Conservation (phyloP, 2,888 invertebrate genomes). For the Phorcus lineatus region DNA sequence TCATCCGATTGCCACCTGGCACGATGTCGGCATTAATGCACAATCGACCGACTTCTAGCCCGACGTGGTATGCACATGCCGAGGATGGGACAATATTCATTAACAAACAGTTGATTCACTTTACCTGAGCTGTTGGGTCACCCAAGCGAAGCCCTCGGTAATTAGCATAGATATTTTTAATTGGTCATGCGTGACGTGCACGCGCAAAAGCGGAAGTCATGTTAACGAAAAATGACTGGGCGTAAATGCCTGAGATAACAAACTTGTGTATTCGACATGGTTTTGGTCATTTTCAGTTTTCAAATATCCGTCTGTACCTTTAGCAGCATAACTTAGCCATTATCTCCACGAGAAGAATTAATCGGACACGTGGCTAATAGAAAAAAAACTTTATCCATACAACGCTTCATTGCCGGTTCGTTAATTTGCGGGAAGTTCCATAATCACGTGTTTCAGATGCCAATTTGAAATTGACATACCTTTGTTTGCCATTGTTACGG, state of each 20-base stretch:
- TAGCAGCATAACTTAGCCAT: not conserved
- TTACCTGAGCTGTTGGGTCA: not conserved
- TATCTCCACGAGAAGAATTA: not conserved
- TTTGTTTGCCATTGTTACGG: not conserved
- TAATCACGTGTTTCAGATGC: conserved; percentile 8
- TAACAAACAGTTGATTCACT: not conserved
- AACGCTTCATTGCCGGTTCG: not conserved
- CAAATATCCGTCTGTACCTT: not conserved
- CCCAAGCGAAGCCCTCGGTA: not conserved
- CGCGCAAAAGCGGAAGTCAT: conserved; percentile 2
- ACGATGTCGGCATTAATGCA: not conserved
- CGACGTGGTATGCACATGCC: not conserved
- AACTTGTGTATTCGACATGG: not conserved
- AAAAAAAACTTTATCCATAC: not conserved
- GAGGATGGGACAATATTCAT: not conserved
- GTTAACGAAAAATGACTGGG: not conserved
- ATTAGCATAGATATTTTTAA: not conserved
- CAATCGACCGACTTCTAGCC: not conserved
- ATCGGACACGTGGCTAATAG: not conserved
- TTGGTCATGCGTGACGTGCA: not conserved
- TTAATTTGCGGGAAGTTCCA: conserved; percentile 3
- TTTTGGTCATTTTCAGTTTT: conserved; percentile 15
- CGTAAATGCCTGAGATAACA: not conserved
- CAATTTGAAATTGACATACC: conserved; percentile 13
- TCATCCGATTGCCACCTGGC: not conserved